phyloP scores from a whole-genome alignment of 2,797 vertebrate species.

The Helostoma temminkii region DNA sequence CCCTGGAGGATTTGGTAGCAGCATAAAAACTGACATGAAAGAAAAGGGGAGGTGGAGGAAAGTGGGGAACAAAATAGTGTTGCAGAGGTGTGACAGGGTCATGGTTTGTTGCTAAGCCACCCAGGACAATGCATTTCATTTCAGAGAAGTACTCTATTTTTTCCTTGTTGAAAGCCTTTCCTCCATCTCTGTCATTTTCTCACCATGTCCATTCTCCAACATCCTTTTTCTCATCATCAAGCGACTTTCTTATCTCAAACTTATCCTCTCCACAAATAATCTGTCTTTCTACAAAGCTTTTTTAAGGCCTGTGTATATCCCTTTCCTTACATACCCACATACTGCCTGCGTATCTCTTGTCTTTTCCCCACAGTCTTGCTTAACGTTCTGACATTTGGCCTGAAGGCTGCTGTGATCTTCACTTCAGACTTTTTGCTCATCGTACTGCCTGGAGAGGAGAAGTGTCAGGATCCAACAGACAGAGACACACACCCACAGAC shows the following conservation, averaged over 20 bases:
- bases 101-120: conserved; percentile 48
- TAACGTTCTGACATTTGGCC: conserved; percentile 50
- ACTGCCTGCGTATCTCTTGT: conserved; percentile 3
- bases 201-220: conserved; percentile 27
- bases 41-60: conserved; percentile 24
- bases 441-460: conserved; percentile 44
- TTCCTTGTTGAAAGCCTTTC: conserved; percentile 16
- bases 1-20: conserved; percentile 45
- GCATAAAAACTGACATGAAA: conserved; percentile 56
- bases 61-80: conserved; percentile 56
- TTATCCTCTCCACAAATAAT: conserved; percentile 49
- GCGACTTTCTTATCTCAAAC: conserved; percentile 49
- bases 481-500: neutral
- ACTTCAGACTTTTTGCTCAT: conserved; percentile 43
- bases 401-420: conserved; percentile 61
- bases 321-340: neutral
- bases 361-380: conserved; percentile 30
- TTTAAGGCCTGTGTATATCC: conserved; percentile 1
- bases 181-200: conserved; percentile 30
- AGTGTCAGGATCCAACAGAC: conserved; percentile 31
- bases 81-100: conserved; percentile 52
- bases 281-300: conserved; percentile 27
- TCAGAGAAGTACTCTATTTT: conserved; percentile 32
- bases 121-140: conserved; percentile 55
- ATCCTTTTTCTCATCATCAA: conserved; percentile 53